Conservation (phyloP, 1,140 invertebrate species). For the Pantala flavescens region DNA sequence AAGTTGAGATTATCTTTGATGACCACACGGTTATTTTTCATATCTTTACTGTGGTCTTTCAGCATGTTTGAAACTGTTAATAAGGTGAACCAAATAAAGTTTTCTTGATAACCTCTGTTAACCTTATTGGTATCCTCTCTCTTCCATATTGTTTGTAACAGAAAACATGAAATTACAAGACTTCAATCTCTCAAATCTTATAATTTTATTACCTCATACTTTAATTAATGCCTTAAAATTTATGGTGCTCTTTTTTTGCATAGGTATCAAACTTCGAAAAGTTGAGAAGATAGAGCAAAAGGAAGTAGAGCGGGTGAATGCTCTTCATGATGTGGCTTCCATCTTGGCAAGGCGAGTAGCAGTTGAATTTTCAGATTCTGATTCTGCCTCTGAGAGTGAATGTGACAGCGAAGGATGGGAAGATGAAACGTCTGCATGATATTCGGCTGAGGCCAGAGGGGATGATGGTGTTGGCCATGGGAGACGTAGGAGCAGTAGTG, state of each 20-base stretch:
- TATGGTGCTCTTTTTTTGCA: constrained; percentile 22
- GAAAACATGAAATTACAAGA: too few relatives aligned
- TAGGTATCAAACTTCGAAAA: constrained; percentile 83
- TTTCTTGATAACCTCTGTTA: too few relatives aligned
- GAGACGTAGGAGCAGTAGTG: neutral
- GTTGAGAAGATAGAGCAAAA: constrained; percentile 81
- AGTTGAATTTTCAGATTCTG: constrained; percentile 87
- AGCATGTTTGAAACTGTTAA: too few relatives aligned
- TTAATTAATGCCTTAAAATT: too few relatives aligned
- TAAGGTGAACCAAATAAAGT: too few relatives aligned
- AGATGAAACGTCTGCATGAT: constrained; percentile 41
- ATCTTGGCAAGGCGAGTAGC: constrained; percentile 87
- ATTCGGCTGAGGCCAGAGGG: neutral
- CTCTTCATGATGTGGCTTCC: constrained; percentile 85
- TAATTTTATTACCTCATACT: too few relatives aligned
- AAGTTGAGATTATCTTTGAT: too few relatives aligned
- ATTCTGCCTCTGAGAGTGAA: constrained; percentile 67
- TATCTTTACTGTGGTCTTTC: too few relatives aligned
- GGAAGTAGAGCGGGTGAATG: constrained; percentile 60
- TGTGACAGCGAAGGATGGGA: constrained; percentile 61
- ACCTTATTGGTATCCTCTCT: too few relatives aligned
- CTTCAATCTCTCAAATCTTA: too few relatives aligned
- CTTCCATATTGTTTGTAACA: too few relatives aligned
- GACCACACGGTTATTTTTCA: too few relatives aligned
- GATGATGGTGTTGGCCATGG: neutral